Evolutionary conservation across 2,888 invertebrate genomes (phyloP), one percentile per base, ranked within the genome.

Genomic region (Drosophila kambysellisi): DNA sequence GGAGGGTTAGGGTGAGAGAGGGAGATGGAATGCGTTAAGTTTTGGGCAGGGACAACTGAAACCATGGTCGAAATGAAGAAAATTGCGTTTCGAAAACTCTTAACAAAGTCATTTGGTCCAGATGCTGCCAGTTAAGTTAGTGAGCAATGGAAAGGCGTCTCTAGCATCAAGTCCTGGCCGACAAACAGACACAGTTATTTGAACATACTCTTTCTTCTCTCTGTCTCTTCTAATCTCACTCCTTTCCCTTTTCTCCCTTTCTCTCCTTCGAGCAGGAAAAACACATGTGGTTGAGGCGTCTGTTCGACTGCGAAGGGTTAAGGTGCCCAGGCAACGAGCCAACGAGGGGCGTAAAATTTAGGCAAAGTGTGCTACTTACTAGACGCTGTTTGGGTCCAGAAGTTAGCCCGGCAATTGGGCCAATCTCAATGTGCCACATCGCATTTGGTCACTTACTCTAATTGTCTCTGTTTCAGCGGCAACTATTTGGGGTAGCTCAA

Each of bases 101-200:
- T 90, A 88, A 89, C 85, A 83, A 90, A 91, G 91, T 87, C 86
- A 88, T 91, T 89, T 82, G 74, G 79, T 73, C 76, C 90, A 91
- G 88, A 87, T 90, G 90, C 79, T 82, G 81, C 85, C 88, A 85
- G 78, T 83, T 89, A 86, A 82, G 82, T 86, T 81, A 77, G 71
- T 70, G 67, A 54, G 63, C 53, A 70, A 48, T 63, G 41, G 63
- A 11, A 51, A 69, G 60, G 79, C 54, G 59, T 66, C 58, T 60
- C 32, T 33, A 58, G 57, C 72, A 58, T 63, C 46, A 50, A 53
- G 51, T 51, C 48, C 66, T 51, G 57, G 52, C 59, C 59, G 58
- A 58, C 60, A 67, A 74, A 64, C 68, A 50, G 68, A 62, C 68
- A 66, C 53, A 81, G 78, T 67, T 58, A 68, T 58, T 67, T 48